These are phyloP conservation scores for Pardosa pseudoannulata DNA, from an alignment of 2,888 invertebrate genomes.

Conservation along the genomic window DNA sequence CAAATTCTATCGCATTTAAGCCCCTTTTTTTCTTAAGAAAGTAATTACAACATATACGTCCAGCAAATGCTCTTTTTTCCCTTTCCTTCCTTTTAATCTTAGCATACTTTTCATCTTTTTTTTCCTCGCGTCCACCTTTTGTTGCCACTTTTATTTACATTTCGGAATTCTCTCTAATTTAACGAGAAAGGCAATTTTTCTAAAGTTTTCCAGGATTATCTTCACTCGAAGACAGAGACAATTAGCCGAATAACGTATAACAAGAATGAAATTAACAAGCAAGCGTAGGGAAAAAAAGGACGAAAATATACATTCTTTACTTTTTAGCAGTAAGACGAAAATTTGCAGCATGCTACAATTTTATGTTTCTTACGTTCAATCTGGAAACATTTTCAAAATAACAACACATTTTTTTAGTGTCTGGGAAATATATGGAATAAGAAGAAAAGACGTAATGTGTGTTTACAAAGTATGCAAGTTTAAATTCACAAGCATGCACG, in stretches of 20 bases:
- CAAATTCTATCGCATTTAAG: background rate
- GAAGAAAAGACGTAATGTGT: no score
- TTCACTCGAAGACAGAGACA: constrained; percentile 25
- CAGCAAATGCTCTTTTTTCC: background rate
- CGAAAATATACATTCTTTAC: no score
- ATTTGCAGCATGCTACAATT: no score
- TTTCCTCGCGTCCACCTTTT: background rate
- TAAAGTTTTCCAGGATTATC: constrained; percentile 23
- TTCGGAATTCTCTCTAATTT: background rate
- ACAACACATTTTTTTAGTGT: no score
- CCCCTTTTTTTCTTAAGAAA: background rate
- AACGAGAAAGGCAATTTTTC: constrained; percentile 24
- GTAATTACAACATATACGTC: background rate
- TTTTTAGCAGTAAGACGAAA: no score
- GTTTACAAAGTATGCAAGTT: no score
- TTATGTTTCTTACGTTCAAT: no score
- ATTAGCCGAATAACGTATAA: constrained; percentile 21
- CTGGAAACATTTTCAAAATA: no score
- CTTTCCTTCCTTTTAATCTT: background rate
- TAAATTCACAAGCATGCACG: no score
- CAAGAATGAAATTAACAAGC: background rate
- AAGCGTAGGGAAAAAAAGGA: background rate
- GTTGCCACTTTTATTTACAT: background rate
- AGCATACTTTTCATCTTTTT: background rate
- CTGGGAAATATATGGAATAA: no score